Conservation (phyloP, 2,888 invertebrate species). For the Cheilosia scutellata region DNA sequence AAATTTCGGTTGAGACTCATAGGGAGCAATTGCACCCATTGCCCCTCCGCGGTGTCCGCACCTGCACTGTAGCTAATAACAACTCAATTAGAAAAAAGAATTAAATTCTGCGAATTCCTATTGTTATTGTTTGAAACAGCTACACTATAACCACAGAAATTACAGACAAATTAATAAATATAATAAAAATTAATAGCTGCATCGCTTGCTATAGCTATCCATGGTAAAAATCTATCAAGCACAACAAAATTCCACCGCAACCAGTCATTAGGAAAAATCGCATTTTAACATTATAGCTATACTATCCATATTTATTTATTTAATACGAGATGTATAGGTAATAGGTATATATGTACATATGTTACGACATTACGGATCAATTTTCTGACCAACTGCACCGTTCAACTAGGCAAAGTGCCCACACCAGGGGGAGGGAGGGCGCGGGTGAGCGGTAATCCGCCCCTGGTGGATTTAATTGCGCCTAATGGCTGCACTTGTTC, state of each 20-base stretch:
- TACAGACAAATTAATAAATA: slow-evolving; percentile 53
- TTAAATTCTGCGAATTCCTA: neutral
- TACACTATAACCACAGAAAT: neutral
- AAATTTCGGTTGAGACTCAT: too few relatives aligned
- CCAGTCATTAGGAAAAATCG: slow-evolving; percentile 74
- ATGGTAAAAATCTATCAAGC: slow-evolving; percentile 63
- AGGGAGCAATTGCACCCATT: too few relatives aligned
- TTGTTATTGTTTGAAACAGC: neutral
- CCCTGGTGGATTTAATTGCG: slow-evolving; percentile 62
- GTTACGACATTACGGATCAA: slow-evolving; percentile 73
- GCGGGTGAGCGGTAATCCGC: slow-evolving; percentile 4
- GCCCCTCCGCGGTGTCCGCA: too few relatives aligned
- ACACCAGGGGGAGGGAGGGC: neutral
- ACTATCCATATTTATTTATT: slow-evolving; percentile 62
- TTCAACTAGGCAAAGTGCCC: slow-evolving; percentile 36
- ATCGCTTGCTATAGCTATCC: slow-evolving; percentile 38
- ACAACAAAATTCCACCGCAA: slow-evolving; percentile 57
- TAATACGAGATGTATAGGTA: slow-evolving; percentile 60
- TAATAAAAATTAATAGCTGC: slow-evolving; percentile 48
- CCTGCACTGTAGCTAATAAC: neutral
- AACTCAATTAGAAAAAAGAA: neutral
- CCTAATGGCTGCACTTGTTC: slow-evolving; percentile 74
- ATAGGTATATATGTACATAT: slow-evolving; percentile 9
- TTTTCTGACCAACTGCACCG: slow-evolving; percentile 74
- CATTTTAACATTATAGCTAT: slow-evolving; percentile 61